These are phyloP conservation scores for Excalfactoria chinensis DNA, from an alignment of 2,113 vertebrate genomes.

Conservation along the genomic window DNA sequence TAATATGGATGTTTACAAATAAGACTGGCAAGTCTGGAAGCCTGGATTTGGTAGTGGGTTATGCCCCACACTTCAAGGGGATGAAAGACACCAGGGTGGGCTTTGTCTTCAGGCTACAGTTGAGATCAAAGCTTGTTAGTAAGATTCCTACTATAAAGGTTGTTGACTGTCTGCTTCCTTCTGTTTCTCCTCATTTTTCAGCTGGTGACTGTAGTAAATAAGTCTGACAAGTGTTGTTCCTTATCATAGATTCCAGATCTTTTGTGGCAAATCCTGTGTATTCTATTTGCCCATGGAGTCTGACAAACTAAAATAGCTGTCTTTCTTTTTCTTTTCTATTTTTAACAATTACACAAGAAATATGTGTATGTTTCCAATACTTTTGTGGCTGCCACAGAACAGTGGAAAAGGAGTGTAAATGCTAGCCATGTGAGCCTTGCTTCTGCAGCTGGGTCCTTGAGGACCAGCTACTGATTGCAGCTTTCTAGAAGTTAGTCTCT, in stretches of 20 bases:
- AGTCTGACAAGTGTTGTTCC: constrained; percentile 41
- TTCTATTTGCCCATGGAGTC: not conserved
- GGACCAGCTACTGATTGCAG: not conserved
- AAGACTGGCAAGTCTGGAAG: constrained; percentile 33
- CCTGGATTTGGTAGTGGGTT: constrained; percentile 44
- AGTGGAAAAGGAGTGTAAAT: constrained; percentile 8
- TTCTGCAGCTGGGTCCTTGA: not conserved
- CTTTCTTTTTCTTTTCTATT: not conserved
- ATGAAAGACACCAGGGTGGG: constrained; percentile 69
- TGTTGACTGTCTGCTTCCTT: constrained; percentile 68
- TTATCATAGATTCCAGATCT: constrained; percentile 49
- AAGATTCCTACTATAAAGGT: constrained; percentile 55
- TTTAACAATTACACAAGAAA: not conserved
- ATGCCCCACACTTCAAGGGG: constrained; percentile 37
- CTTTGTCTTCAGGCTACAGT: constrained; percentile 59
- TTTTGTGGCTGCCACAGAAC: not conserved
- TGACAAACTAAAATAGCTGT: not conserved
- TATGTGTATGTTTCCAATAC: not conserved
- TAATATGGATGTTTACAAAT: not conserved
- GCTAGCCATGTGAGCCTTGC: not conserved
- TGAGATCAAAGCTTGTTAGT: constrained; percentile 66
- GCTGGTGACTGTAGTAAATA: constrained; percentile 49
- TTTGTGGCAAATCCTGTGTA: constrained; percentile 5
- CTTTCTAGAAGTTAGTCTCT: not conserved
- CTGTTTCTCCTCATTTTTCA: constrained; percentile 66